These are phyloP conservation scores for Nemurella pictetii DNA, from an alignment of 2,888 invertebrate species.

Conservation along the genomic window DNA sequence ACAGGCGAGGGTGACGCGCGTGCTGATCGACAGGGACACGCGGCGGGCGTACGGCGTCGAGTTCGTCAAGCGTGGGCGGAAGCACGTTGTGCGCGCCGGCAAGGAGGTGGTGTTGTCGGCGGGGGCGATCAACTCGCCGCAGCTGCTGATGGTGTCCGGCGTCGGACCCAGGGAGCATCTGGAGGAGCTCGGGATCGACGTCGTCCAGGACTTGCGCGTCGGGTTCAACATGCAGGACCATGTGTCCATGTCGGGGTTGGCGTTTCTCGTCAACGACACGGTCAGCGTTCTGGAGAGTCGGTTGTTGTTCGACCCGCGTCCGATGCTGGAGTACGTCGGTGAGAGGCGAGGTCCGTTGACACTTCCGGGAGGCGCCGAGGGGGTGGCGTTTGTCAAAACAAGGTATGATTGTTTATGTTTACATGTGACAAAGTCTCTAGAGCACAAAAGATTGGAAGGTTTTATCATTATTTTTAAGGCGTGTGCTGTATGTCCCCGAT, in stretches of 20 bases:
- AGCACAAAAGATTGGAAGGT: too few relatives aligned
- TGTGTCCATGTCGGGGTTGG: conserved; percentile 70
- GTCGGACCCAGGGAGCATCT: conserved; percentile 66
- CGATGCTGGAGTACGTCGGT: conserved; percentile 60
- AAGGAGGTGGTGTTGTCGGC: conserved; percentile 59
- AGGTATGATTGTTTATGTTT: too few relatives aligned
- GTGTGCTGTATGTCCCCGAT: too few relatives aligned
- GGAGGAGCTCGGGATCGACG: conserved; percentile 60
- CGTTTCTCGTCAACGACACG: conserved; percentile 71
- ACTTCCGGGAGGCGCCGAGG: conserved; percentile 77
- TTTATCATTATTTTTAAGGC: too few relatives aligned
- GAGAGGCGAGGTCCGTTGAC: conserved; percentile 72
- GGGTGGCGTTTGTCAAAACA: conserved; percentile 73
- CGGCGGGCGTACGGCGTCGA: conserved; percentile 39
- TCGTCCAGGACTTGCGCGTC: conserved; percentile 70
- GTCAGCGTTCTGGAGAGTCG: conserved; percentile 46
- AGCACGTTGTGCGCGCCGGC: conserved; percentile 52
- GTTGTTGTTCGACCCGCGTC: neutral
- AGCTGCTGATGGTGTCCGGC: conserved; percentile 60
- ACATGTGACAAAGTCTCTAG: too few relatives aligned
- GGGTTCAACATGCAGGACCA: conserved; percentile 85
- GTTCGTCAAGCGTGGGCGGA: conserved; percentile 52
- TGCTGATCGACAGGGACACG: conserved; percentile 48
- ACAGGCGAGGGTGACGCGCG: conserved; percentile 41
- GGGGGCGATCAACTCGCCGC: conserved; percentile 41